Conservation (phyloP, 2,888 invertebrate genomes). For the Cremastinae sp. region DNA sequence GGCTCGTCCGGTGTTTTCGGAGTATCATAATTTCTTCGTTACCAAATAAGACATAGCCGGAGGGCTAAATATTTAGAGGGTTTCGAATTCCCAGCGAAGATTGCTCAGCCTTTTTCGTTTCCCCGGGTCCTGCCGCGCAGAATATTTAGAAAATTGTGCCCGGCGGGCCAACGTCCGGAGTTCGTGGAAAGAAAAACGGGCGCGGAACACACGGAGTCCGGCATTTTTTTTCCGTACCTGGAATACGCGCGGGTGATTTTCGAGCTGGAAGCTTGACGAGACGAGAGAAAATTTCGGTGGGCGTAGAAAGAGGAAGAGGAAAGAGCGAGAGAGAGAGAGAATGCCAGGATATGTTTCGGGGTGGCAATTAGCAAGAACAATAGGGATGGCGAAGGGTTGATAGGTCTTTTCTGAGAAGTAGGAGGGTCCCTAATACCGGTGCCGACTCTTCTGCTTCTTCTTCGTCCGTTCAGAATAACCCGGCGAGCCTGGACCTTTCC, state of each 20-base stretch:
- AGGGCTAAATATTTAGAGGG: slow-evolving; percentile 7
- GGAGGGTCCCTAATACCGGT: slow-evolving; percentile 61
- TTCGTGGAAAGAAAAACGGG: slow-evolving; percentile 63
- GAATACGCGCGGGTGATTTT: slow-evolving; percentile 52
- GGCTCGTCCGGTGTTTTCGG: too few species aligned
- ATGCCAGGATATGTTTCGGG: slow-evolving; percentile 68
- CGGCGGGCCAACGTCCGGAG: slow-evolving; percentile 18
- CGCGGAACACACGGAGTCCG: not conserved
- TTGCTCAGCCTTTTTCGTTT: slow-evolving; percentile 8
- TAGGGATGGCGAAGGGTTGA: slow-evolving; percentile 69
- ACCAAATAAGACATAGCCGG: slow-evolving; percentile 1
- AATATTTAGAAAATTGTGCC: slow-evolving; percentile 50
- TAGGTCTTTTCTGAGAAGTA: slow-evolving; percentile 75
- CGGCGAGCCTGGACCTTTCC: slow-evolving; percentile 33
- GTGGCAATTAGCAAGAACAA: slow-evolving; percentile 80
- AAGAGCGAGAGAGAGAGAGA: slow-evolving; percentile 5
- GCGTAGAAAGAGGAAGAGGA: slow-evolving; percentile 1
- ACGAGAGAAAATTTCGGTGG: not conserved
- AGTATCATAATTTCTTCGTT: not conserved
- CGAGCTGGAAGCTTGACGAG: not conserved
- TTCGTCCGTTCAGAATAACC: too few species aligned
- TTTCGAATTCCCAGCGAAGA: slow-evolving; percentile 22
- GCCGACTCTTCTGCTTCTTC: slow-evolving; percentile 54
- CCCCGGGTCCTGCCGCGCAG: not conserved
- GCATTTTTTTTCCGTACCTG: not conserved